Evolutionary conservation across 2,797 vertebrate species (phyloP), one percentile per base, ranked within the genome.

Genomic region (Odontamblyopus lacepedii): DNA sequence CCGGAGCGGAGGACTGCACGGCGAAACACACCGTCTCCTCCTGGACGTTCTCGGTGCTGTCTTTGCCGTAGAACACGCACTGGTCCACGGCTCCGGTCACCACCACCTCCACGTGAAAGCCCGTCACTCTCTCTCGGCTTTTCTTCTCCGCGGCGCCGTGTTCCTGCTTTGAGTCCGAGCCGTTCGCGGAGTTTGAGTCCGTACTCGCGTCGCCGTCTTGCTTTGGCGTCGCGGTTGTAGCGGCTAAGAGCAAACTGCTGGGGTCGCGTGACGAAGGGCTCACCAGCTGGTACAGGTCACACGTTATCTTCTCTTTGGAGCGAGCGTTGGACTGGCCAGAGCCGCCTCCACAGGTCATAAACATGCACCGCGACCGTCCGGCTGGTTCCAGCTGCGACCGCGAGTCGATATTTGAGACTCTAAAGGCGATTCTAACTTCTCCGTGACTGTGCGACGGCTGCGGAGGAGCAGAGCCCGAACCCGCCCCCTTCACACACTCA

Each of bases 51-150:
- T 97, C 96, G 19, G 96, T 94, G 75, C 96, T 95, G 79, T 98
- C 96, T 67, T 98, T 97, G 55, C 97, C 96, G 0, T 96, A 97
- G 79, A 99, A 98, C 70, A 97, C 94, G 32, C 97, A 99, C 41
- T 97, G 96, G 67, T 99, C 97, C 84, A 98, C 97, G 27, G 96
- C 97, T 0, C 97, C 97, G 0, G 97, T 98, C 81, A 99, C 96
- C 74, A 99, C 97, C 85, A 99, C 96, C 29, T 98, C 97, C 84
- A 98, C 97, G 0, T 98, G 97, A 89, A 99, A 99, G 12, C 97
- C 96, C 0, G 96, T 94, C 1, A 95, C 86, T 0, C 95, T 90
- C 85, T 97, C 95, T 63, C 95, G 83, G 30, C 84, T 80, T 66
- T 94, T 93, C 77, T 93, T 77, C 29, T 89, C 70, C 35, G 65